Evolutionary conservation across 2,113 vertebrate genomes (phyloP), one percentile per base, ranked within the genome.

Genomic region (Craseonycteris thonglongyai): DNA sequence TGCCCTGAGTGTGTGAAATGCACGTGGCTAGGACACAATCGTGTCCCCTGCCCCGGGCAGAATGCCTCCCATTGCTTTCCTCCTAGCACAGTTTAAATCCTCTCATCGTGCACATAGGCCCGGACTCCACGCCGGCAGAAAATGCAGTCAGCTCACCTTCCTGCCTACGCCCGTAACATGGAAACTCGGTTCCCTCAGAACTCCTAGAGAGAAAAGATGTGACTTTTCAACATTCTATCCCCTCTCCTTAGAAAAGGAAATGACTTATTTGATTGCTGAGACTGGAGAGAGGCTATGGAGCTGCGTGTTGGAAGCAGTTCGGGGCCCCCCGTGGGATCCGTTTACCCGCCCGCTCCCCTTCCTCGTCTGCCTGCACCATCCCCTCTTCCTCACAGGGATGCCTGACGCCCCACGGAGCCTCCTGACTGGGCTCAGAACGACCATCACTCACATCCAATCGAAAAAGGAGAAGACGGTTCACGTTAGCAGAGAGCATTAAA

Each of bases 321-420:
- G 9, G n/a, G 28, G 2, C 40, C 7, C 7, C 33, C 13, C 19
- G 0, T 1, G 28, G 35, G 35, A 9, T 47, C 24, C 1, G 0
- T 9, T n/a, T n/a, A 14, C 21, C 12, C 21, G 12, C 14, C 6
- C 9, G 14, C 45, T 6, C 0, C 4, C 33, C 33, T 49, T 58
- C 8, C 2, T 0, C 30, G 22, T 47, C 66, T 19, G 18, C 26
- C 30, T 35, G 30, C 61, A 28, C 9, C 16, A 56, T 15, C n/a
- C 19, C 18, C 35, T 8, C 13, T 33, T 22, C 13, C 22, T 45
- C 30, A 8, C 4, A 21, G 61, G 30, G 7, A 42, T 14, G 14
- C 26, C 22, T 6, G 1, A 2, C 7, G n/a, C n/a, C 40, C 40
- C 18, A 19, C 33, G n/a, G 45, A 6, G 14, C 16, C 68, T 15